These are phyloP conservation scores for Lepus americanus DNA, from an alignment of 2,113 vertebrate genomes.

Conservation along the genomic window DNA sequence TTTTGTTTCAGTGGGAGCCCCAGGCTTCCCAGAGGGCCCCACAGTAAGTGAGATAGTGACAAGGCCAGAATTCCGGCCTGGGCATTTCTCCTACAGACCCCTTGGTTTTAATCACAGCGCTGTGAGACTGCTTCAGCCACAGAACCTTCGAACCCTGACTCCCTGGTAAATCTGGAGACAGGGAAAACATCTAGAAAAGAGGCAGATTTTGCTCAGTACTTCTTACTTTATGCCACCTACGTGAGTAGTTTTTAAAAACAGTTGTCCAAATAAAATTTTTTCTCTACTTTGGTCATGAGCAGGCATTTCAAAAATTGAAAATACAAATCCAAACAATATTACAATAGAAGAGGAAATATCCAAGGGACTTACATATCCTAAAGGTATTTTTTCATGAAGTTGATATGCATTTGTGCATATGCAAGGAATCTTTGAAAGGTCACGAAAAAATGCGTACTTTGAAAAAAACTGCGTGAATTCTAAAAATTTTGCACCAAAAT, in stretches of 20 bases:
- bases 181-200: conserved; percentile 6
- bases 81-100: neutral
- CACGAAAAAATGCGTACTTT: too few species aligned
- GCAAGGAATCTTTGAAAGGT: too few species aligned
- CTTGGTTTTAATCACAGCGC: neutral
- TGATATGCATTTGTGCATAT: neutral
- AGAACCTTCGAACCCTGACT: neutral
- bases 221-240: neutral
- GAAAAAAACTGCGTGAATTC: too few species aligned
- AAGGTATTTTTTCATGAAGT: neutral
- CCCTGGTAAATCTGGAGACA: neutral
- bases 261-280: conserved; percentile 12
- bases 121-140: neutral
- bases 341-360: neutral
- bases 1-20: neutral
- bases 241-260: conserved; percentile 18
- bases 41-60: neutral
- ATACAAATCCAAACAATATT: neutral
- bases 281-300: neutral
- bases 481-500: too few species aligned
- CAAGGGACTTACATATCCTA: neutral
- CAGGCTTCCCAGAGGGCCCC: neutral
- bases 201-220: neutral
- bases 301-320: neutral
- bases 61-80: neutral